phyloP scores from a whole-genome alignment of 1,140 invertebrate species.

The Dufourea novaeangliae region DNA sequence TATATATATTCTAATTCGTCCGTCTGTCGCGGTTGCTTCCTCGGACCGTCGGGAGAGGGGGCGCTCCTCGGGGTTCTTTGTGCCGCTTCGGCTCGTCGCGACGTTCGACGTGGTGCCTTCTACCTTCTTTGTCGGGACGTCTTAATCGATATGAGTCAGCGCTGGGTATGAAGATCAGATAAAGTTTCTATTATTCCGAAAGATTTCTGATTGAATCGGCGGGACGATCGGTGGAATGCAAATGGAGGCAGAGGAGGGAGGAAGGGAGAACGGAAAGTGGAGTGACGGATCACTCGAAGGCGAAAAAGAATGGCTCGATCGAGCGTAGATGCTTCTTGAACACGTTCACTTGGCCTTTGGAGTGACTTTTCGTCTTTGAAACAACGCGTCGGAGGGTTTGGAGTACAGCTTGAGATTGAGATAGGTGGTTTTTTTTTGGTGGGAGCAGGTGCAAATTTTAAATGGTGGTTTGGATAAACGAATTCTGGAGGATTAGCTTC shows the following conservation, averaged over 20 bases:
- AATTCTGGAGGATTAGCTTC: too few relatives aligned
- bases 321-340: not conserved
- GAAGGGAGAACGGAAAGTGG: not conserved
- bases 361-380: too few relatives aligned
- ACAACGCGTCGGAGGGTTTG: too few relatives aligned
- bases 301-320: not conserved
- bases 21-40: conserved; percentile 18
- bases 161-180: conserved; percentile 31
- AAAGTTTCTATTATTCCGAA: conserved; percentile 43
- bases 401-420: too few relatives aligned
- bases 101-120: conserved; percentile 28
- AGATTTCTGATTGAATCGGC: conserved; percentile 9
- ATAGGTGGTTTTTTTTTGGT: too few relatives aligned
- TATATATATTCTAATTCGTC: conserved; percentile 61
- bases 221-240: not conserved
- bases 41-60: not conserved
- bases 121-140: conserved; percentile 55
- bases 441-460: too few relatives aligned
- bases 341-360: too few relatives aligned
- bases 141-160: conserved; percentile 47
- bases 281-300: not conserved
- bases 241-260: too few relatives aligned
- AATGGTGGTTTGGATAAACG: too few relatives aligned
- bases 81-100: not conserved
- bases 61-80: conserved; percentile 35